phyloP scores from a whole-genome alignment of 2,888 invertebrate species.

The Itoplectis maculator region DNA sequence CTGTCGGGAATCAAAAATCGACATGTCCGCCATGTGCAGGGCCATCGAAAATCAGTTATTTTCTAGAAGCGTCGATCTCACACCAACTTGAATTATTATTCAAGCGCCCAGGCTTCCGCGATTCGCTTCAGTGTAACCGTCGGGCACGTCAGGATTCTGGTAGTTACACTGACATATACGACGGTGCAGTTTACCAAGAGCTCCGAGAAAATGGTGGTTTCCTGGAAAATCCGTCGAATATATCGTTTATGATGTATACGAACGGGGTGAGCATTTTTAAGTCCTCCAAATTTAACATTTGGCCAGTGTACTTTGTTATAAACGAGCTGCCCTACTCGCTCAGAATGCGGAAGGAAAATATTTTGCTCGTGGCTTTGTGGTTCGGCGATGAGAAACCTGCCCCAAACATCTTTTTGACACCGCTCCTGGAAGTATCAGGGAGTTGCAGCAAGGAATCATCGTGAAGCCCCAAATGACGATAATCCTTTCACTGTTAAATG shows the following conservation, averaged over 20 bases:
- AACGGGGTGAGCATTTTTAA: constrained; percentile 69
- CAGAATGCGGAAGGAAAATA: constrained; percentile 66
- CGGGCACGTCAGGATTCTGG: not conserved
- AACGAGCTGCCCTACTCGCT: constrained; percentile 69
- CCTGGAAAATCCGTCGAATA: constrained; percentile 43
- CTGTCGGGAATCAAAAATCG: constrained; percentile 12
- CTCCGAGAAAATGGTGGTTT: constrained; percentile 34
- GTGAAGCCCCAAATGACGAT: not conserved
- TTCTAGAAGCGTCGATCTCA: constrained; percentile 59
- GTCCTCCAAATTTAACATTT: constrained; percentile 62
- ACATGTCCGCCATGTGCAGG: constrained; percentile 32
- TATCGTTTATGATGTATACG: constrained; percentile 66
- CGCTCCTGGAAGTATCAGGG: not conserved
- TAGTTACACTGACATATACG: constrained; percentile 38
- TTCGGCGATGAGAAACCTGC: constrained; percentile 64
- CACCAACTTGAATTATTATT: constrained; percentile 57
- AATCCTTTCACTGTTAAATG: not conserved
- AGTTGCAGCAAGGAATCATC: not conserved
- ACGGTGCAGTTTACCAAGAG: constrained; percentile 31
- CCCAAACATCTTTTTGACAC: constrained; percentile 50
- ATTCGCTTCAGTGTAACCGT: constrained; percentile 13
- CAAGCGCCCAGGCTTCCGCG: constrained; percentile 46
- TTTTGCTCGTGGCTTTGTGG: constrained; percentile 69
- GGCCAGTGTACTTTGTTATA: constrained; percentile 68
- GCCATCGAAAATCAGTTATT: constrained; percentile 37